phyloP scores from a whole-genome alignment of 2,888 invertebrate species.

The Netelia melanura region DNA sequence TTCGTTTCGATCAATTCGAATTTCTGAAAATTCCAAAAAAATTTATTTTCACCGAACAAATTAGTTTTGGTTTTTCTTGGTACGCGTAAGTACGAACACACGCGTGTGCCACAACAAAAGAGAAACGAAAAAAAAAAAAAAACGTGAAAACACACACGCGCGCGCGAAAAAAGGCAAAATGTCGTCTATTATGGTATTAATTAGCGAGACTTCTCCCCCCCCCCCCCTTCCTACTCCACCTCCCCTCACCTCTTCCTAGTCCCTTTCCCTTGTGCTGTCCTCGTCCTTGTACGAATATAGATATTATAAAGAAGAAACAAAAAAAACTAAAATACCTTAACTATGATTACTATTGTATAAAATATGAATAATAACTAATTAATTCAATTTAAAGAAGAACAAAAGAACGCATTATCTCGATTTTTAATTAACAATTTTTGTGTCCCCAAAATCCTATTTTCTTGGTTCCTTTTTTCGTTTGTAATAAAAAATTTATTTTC shows the following conservation, averaged over 20 bases:
- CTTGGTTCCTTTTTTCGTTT: not conserved
- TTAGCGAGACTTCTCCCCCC: conserved; percentile 60
- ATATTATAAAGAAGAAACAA: conserved; percentile 81
- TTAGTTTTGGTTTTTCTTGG: not conserved
- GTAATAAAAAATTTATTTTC: not conserved
- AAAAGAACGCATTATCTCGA: not conserved
- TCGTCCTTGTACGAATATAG: conserved; percentile 82
- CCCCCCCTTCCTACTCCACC: conserved; percentile 52
- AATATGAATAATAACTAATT: conserved; percentile 84
- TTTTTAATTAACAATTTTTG: not conserved
- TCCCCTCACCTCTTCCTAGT: not conserved
- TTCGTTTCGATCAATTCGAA: not conserved
- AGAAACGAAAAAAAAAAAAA: conserved; percentile 40
- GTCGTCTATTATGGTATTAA: conserved; percentile 71
- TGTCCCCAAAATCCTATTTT: not conserved
- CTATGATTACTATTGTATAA: conserved; percentile 84
- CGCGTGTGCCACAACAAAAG: not conserved
- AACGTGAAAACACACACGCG: conserved; percentile 38
- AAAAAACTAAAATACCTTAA: conserved; percentile 84
- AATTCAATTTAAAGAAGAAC: conserved; percentile 81
- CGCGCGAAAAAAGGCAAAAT: conserved; percentile 57
- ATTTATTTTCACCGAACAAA: not conserved
- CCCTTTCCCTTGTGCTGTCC: conserved; percentile 20
- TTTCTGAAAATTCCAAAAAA: not conserved
- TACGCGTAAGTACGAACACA: conserved; percentile 3